These are phyloP conservation scores for Caenorhabditis imperialis DNA, from an alignment of 2,888 invertebrate species.

Conservation along the genomic window DNA sequence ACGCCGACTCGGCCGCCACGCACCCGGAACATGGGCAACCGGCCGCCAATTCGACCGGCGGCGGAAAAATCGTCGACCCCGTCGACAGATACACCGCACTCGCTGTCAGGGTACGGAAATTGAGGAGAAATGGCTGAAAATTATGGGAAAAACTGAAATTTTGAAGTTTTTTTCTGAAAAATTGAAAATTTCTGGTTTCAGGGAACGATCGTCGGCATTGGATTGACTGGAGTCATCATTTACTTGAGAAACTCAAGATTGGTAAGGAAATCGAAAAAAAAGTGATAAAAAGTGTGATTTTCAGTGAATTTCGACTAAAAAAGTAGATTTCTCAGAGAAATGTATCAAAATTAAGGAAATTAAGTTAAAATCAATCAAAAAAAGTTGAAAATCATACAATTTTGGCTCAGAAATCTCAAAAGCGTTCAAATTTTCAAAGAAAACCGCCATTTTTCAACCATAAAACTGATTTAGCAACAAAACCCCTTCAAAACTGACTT, in stretches of 20 bases:
- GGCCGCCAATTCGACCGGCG: slow-evolving; percentile 21
- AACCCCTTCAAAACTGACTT: too few species aligned
- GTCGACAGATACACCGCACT: slow-evolving; percentile 71
- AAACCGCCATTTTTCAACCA: too few species aligned
- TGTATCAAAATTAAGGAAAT: too few species aligned
- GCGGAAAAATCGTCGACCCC: slow-evolving; percentile 64
- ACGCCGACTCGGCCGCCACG: slow-evolving; percentile 41
- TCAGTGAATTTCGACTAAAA: neutral
- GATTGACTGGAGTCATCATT: slow-evolving; percentile 71
- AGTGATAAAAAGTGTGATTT: too few species aligned
- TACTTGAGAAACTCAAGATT: slow-evolving; percentile 74
- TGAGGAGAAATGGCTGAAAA: neutral
- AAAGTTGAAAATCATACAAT: neutral
- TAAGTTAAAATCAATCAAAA: too few species aligned
- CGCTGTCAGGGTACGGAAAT: slow-evolving; percentile 65
- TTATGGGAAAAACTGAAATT: neutral
- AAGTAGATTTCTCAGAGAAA: too few species aligned
- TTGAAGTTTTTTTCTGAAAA: neutral
- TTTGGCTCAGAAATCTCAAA: slow-evolving; percentile 1
- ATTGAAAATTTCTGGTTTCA: slow-evolving; percentile 48
- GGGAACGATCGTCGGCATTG: slow-evolving; percentile 76
- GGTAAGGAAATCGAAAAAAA: slow-evolving; percentile 51
- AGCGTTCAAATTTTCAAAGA: too few species aligned
- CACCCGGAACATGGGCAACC: slow-evolving; percentile 48
- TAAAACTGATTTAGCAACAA: too few species aligned